Conservation (phyloP, 2,113 vertebrate genomes). For the Poeciliopsis prolifica region DNA sequence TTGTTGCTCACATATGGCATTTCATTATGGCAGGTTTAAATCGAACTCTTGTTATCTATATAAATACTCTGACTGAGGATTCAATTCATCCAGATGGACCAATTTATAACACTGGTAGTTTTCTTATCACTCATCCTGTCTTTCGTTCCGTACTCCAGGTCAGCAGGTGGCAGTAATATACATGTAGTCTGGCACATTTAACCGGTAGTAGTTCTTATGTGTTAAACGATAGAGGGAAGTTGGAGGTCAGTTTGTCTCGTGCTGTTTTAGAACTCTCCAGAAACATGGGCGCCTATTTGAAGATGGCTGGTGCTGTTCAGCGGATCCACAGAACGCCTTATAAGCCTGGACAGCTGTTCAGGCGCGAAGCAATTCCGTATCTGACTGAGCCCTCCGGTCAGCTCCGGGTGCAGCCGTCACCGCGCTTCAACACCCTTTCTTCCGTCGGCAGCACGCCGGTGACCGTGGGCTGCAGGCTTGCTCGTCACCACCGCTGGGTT, state of each 20-base stretch:
- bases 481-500: slow-evolving; percentile 49
- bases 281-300: slow-evolving; percentile 76
- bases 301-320: slow-evolving; percentile 56
- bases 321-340: slow-evolving; percentile 37
- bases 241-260: slow-evolving; percentile 7
- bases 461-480: slow-evolving; percentile 32
- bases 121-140: no score
- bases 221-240: slow-evolving; percentile 65
- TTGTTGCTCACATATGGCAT: no score
- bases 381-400: background rate
- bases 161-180: background rate
- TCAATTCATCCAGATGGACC: no score
- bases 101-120: no score
- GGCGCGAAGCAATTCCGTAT: background rate
- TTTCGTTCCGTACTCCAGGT: background rate
- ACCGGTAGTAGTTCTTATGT: slow-evolving; percentile 23
- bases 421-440: slow-evolving; percentile 31
- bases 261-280: slow-evolving; percentile 49
- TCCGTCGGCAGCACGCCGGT: slow-evolving; percentile 5
- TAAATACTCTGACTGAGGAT: no score
- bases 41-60: no score
- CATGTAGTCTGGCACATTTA: background rate
- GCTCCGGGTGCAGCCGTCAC: background rate
- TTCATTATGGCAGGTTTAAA: no score
- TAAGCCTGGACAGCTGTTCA: background rate